These are phyloP conservation scores for Agriopis marginaria DNA, from an alignment of 2,888 invertebrate genomes.

Conservation along the genomic window DNA sequence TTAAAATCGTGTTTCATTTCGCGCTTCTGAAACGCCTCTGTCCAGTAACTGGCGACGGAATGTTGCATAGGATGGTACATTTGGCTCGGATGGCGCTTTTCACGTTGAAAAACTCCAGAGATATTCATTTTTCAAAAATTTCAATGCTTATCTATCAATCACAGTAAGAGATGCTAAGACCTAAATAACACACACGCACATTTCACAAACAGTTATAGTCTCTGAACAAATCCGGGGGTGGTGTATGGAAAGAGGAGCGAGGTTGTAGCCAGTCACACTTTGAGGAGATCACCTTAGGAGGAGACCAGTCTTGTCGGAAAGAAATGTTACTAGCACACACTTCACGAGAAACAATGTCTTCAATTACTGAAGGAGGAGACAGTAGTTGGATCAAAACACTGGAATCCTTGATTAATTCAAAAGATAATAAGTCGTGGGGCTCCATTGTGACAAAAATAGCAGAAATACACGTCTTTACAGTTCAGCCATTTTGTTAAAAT, in stretches of 20 bases:
- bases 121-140: slow-evolving; percentile 64
- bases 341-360: slow-evolving; percentile 62
- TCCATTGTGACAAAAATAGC: slow-evolving; percentile 77
- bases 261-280: slow-evolving; percentile 49
- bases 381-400: slow-evolving; percentile 51
- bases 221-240: slow-evolving; percentile 65
- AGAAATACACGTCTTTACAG: slow-evolving; percentile 79
- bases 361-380: slow-evolving; percentile 46
- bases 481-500: slow-evolving; percentile 83
- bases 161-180: slow-evolving; percentile 41
- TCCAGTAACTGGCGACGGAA: slow-evolving; percentile 66
- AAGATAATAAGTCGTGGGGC: slow-evolving; percentile 68
- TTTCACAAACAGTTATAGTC: slow-evolving; percentile 47
- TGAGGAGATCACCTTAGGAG: slow-evolving; percentile 56
- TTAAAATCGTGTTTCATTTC: slow-evolving; percentile 65
- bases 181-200: slow-evolving; percentile 38
- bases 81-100: slow-evolving; percentile 58
- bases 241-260: slow-evolving; percentile 65
- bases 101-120: slow-evolving; percentile 63
- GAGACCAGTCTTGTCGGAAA: slow-evolving; percentile 53
- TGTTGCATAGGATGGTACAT: slow-evolving; percentile 62
- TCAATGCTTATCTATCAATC: slow-evolving; percentile 47
- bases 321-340: slow-evolving; percentile 57
- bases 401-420: slow-evolving; percentile 65
- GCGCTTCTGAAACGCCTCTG: slow-evolving; percentile 59